Base-by-base conservation (phyloP, 92 coral and sea anemone species). In the Porites cylindrica region DNA sequence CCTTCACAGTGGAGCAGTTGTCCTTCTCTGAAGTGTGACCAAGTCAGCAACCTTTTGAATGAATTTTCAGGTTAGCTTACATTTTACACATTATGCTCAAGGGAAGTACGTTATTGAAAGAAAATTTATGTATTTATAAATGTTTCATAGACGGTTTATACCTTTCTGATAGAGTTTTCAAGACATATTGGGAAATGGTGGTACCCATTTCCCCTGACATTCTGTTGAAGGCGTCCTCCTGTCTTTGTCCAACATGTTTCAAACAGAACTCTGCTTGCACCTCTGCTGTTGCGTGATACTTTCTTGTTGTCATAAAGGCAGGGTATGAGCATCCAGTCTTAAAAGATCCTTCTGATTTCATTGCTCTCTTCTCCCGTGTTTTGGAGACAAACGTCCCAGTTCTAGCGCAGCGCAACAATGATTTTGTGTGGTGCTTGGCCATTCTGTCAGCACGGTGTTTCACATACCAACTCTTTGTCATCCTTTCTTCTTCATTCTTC, bases 201-300 rank as follows among this genome's bases (percentile, higher is more conserved):
- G 77, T 3, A 47, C 69, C 83, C 83, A 82, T 81, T 64, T 88
- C 88, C 78, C 67, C 76, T 1, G 82, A 88, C 29, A 81, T 74
- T 18, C 75, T 29, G 20, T 24, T 66, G 71, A 16, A 76, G 2
- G 83, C 72, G 69, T 20, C 67, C 19, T 82, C 83, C 76, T 82
- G 58, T 82, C 64, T 76, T 77, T 88, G 91, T 19, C 84, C 91
- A 52, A 88, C 79, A 43, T 88, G 91, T 11, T 17, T 50, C 19
- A 88, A 26, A 60, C 88, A 88, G 17, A 38, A 88, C 83, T 88
- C 91, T 19, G 83, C 82, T 26, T 56, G 8, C 16, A 88, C 91
- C 63, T 88, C 64, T 8, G 79, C 88, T n/a, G 88, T 82, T 6
- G 58, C 61, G 51, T 32, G 17, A 66, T 66, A 5, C 6, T 17